phyloP scores from a whole-genome alignment of 2,888 invertebrate genomes.

The Rhamnusium bicolor region DNA sequence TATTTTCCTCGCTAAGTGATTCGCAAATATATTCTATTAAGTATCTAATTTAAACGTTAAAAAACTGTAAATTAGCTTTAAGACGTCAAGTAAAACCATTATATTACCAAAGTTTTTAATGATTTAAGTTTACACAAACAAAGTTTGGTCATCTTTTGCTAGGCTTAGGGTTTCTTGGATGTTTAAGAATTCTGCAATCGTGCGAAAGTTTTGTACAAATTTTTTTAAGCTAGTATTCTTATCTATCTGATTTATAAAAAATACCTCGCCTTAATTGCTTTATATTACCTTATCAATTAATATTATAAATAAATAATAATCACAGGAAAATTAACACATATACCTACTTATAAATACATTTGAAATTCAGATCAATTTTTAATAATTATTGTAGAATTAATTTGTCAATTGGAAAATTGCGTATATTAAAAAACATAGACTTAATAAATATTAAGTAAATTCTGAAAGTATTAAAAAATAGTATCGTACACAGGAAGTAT shows the following conservation, averaged over 20 bases:
- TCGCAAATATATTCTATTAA: constrained; percentile 12
- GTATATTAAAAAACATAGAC: too few species aligned
- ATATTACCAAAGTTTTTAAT: constrained; percentile 15
- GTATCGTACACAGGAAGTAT: too few species aligned
- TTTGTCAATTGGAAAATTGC: too few species aligned
- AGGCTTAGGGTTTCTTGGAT: neutral
- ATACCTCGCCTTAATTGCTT: neutral
- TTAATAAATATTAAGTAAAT: too few species aligned
- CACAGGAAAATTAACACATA: too few species aligned
- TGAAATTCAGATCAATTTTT: too few species aligned
- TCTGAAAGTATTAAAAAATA: too few species aligned
- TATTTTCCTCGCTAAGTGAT: constrained; percentile 16
- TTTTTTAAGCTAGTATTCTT: neutral
- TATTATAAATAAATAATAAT: too few species aligned
- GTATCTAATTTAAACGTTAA: constrained; percentile 11
- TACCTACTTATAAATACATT: too few species aligned
- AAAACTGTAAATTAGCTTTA: constrained; percentile 20
- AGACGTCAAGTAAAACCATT: neutral
- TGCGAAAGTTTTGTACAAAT: neutral
- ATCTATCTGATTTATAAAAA: neutral
- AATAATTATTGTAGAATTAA: too few species aligned
- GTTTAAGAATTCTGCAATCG: neutral
- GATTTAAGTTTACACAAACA: neutral
- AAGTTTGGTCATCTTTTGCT: neutral
- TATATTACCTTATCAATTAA: too few species aligned